Evolutionary conservation across 2,113 vertebrate genomes (phyloP).

Genomic region (Leiothrix lutea): DNA sequence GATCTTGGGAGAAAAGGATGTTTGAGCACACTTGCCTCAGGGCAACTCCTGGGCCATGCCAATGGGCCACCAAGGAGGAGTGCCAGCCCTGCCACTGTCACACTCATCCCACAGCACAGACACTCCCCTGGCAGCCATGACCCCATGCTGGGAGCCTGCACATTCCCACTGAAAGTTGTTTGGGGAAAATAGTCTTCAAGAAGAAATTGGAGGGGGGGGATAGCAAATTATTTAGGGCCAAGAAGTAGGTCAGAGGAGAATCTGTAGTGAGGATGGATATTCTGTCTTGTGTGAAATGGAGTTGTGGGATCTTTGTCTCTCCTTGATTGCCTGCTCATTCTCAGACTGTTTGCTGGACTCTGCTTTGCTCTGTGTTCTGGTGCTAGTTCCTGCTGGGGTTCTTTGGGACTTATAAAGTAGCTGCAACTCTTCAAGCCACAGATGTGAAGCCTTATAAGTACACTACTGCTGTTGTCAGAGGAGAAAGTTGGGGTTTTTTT

Average conservation of each 20-base stretch:
- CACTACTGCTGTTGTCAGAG: background rate
- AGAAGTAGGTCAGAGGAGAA: background rate
- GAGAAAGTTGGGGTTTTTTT: background rate
- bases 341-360: background rate
- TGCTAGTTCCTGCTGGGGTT: background rate
- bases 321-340: background rate
- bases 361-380: background rate
- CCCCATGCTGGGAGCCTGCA: background rate
- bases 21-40: accelerated
- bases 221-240: background rate
- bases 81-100: background rate
- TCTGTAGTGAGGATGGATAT: background rate
- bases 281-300: background rate
- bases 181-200: background rate
- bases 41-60: background rate
- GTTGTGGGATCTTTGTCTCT: background rate
- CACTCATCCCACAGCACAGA: accelerated
- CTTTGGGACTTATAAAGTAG: background rate
- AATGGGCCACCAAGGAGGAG: background rate
- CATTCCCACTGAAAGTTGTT: background rate
- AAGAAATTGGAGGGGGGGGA: background rate
- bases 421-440: background rate
- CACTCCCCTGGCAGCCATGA: background rate
- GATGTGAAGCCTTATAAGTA: background rate
- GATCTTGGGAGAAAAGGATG: background rate